Evolutionary conservation across 2,888 invertebrate species (phyloP), one percentile per base, ranked within the genome.

Genomic region (Campoletis raptor): DNA sequence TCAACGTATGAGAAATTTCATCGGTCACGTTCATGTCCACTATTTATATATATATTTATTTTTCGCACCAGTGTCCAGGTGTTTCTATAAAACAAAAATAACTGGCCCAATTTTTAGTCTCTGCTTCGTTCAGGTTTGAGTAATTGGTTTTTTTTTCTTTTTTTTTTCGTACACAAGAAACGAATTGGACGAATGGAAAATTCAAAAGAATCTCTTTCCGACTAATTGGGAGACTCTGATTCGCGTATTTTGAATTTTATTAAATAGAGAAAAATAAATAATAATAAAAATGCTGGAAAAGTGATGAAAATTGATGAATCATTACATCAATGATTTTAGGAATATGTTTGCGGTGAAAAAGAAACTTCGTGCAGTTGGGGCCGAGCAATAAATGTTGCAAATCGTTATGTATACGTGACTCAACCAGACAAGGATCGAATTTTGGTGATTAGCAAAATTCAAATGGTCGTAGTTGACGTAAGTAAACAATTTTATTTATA

Each of bases 381-480:
- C 3, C 95, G 96, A 24, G 96, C 97, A 18, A 96, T 97, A 88
- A 96, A 96, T 91, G 97, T 97, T 8, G 96, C 96, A 67, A 96
- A 96, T 92, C 95, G 96, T 87, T 97, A 97, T 92, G 96, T 97
- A 40, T 97, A 97, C 92, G 96, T 96, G 21, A 96, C 96, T 0
- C 97, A 97, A 93, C 97, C 97, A 9, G 95, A 95, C 85, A 95
- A 96, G 90, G 96, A 97, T 94, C 95, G 97, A 76, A 95, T 97
- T 69, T 94, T 97, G 45, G 96, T 97, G 77, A 96, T 97, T 90
- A 97, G 97, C 91, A 96, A 96, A 90, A 95, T 96, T 86, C 96
- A 97, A 92, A 96, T 96, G 96, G 96, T 96, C 48, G 96, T 97
- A 30, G 96, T 96, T 36, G 96, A 97, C 91, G 96, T 96, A 89